A percentile compares a stretch with the other conserved stretches of the same genome.
Conservation (phyloP, 2,797 vertebrate genomes). For the Euthynnus affinis region DNA sequence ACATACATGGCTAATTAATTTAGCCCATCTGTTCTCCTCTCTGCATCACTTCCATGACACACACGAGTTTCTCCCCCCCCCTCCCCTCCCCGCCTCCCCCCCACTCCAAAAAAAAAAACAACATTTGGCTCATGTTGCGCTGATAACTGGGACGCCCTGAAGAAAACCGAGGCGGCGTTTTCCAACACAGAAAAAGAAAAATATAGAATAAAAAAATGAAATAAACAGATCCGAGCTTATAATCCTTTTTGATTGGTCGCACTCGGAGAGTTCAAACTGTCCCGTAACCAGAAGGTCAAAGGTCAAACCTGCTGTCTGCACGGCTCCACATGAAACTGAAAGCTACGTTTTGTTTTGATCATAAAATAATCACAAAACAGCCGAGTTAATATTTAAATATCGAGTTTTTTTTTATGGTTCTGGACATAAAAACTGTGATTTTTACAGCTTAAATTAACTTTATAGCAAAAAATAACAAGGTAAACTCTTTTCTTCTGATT, state of each 20-base stretch:
- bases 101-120: no score
- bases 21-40: conserved; percentile 91
- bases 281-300: not conserved
- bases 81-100: no score
- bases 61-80: conserved; percentile 81
- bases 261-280: not conserved
- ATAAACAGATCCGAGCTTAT: conserved; percentile 45
- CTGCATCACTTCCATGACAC: conserved; percentile 86
- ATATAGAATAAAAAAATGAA: conserved; percentile 37
- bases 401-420: no score
- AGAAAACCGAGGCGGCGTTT: conserved; percentile 49
- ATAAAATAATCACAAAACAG: no score
- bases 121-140: conserved; percentile 83
- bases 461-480: no score
- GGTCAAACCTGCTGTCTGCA: not conserved
- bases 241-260: conserved; percentile 52
- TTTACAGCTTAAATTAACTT: no score
- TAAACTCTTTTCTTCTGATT: no score
- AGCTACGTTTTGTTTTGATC: no score
- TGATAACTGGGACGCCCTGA: conserved; percentile 83
- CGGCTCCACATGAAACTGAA: no score
- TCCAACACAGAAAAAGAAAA: not conserved
- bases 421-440: no score
- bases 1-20: conserved; percentile 91
- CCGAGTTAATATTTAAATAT: no score